These are phyloP conservation scores for Muschampia plurimacula DNA, from an alignment of 2,888 invertebrate species.

Conservation along the genomic window DNA sequence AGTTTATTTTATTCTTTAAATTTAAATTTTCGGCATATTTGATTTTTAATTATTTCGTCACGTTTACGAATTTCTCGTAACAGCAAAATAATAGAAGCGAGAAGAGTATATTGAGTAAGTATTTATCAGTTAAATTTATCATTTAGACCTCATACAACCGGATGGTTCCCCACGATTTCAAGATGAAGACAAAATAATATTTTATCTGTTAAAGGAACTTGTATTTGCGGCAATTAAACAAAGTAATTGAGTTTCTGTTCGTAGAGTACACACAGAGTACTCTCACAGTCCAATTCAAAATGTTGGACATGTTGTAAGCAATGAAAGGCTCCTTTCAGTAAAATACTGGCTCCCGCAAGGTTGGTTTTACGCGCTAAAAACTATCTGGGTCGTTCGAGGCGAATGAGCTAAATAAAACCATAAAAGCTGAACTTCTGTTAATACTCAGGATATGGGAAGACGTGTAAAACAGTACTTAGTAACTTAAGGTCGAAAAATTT, in stretches of 20 bases:
- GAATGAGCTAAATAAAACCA: constrained; percentile 60
- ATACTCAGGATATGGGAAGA: background rate
- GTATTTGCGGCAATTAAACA: background rate
- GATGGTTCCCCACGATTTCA: background rate
- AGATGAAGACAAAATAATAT: background rate
- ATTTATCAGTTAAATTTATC: too few species aligned
- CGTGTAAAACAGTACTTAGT: background rate
- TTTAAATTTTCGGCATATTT: too few species aligned
- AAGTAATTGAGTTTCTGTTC: background rate
- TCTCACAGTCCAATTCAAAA: background rate
- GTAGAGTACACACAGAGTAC: too few species aligned
- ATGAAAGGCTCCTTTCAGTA: constrained; percentile 30
- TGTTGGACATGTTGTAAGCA: constrained; percentile 1
- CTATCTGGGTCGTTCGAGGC: constrained; percentile 42
- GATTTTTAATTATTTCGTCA: too few species aligned
- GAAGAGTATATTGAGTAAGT: too few species aligned
- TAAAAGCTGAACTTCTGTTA: constrained; percentile 46
- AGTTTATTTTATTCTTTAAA: too few species aligned
- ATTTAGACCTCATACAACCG: too few species aligned
- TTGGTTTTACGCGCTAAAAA: constrained; percentile 40
- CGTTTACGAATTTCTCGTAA: too few species aligned
- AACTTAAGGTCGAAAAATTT: too few species aligned
- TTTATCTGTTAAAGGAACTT: too few species aligned
- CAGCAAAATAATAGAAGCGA: too few species aligned
- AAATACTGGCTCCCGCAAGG: constrained; percentile 32